These are phyloP conservation scores for Mareca strepera DNA, from an alignment of 2,797 vertebrate species.

Conservation along the genomic window DNA sequence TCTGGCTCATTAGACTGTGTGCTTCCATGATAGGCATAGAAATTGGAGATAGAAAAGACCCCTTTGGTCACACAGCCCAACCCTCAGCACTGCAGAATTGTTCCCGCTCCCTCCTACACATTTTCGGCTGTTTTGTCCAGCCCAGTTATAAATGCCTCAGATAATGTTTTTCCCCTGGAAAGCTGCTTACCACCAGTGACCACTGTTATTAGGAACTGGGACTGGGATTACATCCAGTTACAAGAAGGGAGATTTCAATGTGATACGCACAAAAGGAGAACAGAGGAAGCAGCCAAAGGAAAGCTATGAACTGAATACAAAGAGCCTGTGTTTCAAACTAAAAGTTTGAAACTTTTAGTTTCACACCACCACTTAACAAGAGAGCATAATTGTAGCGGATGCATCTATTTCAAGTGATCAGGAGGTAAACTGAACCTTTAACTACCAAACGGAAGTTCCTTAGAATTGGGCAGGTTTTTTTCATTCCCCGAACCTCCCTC, in stretches of 20 bases:
- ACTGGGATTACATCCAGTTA: slow-evolving; percentile 29
- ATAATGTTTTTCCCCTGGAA: slow-evolving; percentile 24
- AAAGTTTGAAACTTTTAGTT: not conserved
- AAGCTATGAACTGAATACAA: slow-evolving; percentile 8
- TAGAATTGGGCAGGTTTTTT: not conserved
- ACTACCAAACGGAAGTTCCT: not conserved
- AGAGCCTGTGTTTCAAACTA: not conserved
- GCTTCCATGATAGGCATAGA: slow-evolving; percentile 43
- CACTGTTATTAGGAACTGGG: slow-evolving; percentile 8
- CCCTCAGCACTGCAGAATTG: not conserved
- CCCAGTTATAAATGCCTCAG: slow-evolving; percentile 2
- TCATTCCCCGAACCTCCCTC: not conserved
- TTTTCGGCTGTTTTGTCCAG: slow-evolving; percentile 17
- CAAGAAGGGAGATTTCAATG: slow-evolving; percentile 31
- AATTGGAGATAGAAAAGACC: slow-evolving; percentile 18
- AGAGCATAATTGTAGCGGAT: not conserved
- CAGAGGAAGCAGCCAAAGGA: not conserved
- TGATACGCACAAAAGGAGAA: not conserved
- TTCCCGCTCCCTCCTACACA: not conserved
- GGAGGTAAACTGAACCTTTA: not conserved
- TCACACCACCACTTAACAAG: not conserved
- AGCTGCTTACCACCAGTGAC: not conserved
- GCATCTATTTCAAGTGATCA: not conserved
- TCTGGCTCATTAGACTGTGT: slow-evolving; percentile 49
- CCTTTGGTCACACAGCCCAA: not conserved